A percentile compares a stretch with the other conserved stretches of the same genome.
Evolutionary conservation across 2,888 invertebrate species (phyloP).

Genomic region (Netelia inedita): DNA sequence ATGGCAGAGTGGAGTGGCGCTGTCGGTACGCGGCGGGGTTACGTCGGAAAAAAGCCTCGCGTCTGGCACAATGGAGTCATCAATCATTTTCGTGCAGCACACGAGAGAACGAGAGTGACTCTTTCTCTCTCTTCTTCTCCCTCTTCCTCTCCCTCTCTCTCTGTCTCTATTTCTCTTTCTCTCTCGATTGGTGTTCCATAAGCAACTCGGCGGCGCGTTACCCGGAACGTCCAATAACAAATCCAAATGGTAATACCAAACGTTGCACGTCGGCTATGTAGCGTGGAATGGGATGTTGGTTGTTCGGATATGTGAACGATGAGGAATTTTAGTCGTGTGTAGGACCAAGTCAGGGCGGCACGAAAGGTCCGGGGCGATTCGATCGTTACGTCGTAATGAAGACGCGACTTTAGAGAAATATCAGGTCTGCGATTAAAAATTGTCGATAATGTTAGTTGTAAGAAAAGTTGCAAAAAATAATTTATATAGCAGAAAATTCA

Average conservation of each 20-base stretch:
- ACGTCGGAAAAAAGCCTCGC: conserved; percentile 63
- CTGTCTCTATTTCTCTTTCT: conserved; percentile 33
- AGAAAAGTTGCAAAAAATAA: too few species aligned
- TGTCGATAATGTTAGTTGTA: too few species aligned
- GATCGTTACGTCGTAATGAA: too few species aligned
- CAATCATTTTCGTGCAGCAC: conserved; percentile 82
- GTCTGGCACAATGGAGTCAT: conserved; percentile 84
- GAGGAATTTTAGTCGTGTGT: too few species aligned
- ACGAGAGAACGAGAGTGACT: conserved; percentile 72
- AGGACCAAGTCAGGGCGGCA: too few species aligned
- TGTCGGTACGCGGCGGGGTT: conserved; percentile 64
- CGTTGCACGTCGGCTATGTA: background rate
- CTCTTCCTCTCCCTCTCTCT: conserved; percentile 11
- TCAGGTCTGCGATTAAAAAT: too few species aligned
- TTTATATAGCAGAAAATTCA: too few species aligned
- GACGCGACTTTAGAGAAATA: too few species aligned
- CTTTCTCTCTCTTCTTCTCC: background rate
- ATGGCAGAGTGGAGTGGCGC: conserved; percentile 56
- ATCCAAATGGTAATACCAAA: conserved; percentile 22
- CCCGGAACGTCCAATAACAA: conserved; percentile 52
- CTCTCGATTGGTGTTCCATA: conserved; percentile 54
- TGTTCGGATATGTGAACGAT: conserved; percentile 19
- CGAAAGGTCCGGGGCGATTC: too few species aligned
- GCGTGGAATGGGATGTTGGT: conserved; percentile 19
- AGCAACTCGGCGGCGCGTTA: conserved; percentile 56